Base-by-base conservation (phyloP, 2,797 vertebrate species). In the Carcharodon carcharias region DNA sequence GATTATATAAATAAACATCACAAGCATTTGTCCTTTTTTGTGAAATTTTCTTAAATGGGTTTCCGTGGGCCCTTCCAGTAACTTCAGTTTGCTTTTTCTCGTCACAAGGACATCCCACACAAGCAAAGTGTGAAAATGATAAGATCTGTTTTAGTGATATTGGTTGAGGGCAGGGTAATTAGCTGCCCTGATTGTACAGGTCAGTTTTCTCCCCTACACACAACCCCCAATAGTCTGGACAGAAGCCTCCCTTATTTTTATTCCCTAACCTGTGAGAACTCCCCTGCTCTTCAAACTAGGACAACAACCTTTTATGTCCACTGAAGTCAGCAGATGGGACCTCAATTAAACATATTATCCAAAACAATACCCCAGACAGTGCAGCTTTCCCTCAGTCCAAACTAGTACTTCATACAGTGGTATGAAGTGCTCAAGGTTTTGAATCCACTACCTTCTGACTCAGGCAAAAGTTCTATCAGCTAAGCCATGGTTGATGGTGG, bases 1-100 rank as follows among this genome's bases (percentile, higher is more conserved):
- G 50, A 95, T 95, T 95, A 77, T 77, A 95, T 77, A 95, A 93
- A 77, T 95, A 95, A 95, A 95, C 71, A 77, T 95, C 94, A 77
- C 94, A 95, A 95, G 94, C 94, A 95, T 73, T 56, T 95, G 40
- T 95, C 91, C 56, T 23, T 23, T 23, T 21, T 12, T 71, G 65
- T 95, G 45, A 54, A 45, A 26, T 28, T 69, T 95, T 95, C 45
- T 92, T 1, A 61, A 61, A 11, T 14, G 21, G 31, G 40, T 85
- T 85, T 85, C 45, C 40, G 40, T 31, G 3, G 23, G 45, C 23
- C 23, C 2, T 88, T 28, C 2, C 54, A 88, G 28, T 0, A 35
- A 82, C 4, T 45, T 16, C 14, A n/a, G 16, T 63, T 61, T n/a
- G 2, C 35, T 58, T 92, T 35, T 26, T n/a, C 40, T 45, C 40